phyloP scores from a whole-genome alignment of 2,113 vertebrate species.

The Callipepla californica region DNA sequence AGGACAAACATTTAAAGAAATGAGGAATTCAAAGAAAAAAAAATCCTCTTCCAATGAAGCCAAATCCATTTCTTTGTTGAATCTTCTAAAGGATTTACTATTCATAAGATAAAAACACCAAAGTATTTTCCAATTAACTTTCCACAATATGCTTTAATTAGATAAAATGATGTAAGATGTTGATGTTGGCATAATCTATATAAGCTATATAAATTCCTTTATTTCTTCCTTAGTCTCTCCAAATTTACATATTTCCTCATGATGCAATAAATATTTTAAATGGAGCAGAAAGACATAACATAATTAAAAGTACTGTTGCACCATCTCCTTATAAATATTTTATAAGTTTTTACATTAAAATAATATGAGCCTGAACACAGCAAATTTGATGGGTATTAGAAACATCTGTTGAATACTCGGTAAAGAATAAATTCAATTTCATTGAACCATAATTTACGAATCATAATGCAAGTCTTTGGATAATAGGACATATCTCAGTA shows the following conservation, averaged over 20 bases:
- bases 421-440: conserved; percentile 65
- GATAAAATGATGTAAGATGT: conserved; percentile 62
- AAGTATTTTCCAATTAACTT: conserved; percentile 60
- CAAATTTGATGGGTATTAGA: conserved; percentile 64
- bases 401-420: conserved; percentile 65
- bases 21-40: neutral
- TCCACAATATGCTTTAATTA: conserved; percentile 66
- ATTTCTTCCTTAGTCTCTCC: conserved; percentile 29
- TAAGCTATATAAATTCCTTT: conserved; percentile 42
- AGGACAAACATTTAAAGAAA: conserved; percentile 4
- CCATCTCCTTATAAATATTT: conserved; percentile 73
- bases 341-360: conserved; percentile 75
- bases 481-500: neutral
- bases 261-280: conserved; percentile 76
- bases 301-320: conserved; percentile 74
- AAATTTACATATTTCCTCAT: conserved; percentile 68
- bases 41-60: neutral
- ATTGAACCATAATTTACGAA: conserved; percentile 53
- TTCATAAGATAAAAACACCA: neutral
- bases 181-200: conserved; percentile 58
- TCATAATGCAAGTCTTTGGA: conserved; percentile 20
- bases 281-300: conserved; percentile 67
- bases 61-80: neutral
- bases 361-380: conserved; percentile 61
- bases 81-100: conserved; percentile 22